These are phyloP conservation scores for Gambusia yucatana DNA, from an alignment of 2,797 vertebrate species.

Conservation along the genomic window DNA sequence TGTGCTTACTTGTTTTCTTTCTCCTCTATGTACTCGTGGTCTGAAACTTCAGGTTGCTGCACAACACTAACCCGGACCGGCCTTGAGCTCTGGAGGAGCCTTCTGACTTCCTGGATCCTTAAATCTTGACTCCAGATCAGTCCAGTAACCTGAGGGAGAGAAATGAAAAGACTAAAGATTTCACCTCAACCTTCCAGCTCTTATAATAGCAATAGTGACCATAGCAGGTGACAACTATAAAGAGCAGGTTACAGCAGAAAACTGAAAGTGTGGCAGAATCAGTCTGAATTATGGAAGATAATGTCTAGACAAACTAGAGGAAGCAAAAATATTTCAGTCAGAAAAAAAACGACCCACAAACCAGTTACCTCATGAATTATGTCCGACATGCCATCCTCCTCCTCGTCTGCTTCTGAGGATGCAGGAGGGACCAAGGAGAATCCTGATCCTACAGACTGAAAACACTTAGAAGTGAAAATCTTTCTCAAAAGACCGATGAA, in stretches of 20 bases:
- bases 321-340: background rate
- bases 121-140: slow-evolving; percentile 97
- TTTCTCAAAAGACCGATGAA: background rate
- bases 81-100: slow-evolving; percentile 94
- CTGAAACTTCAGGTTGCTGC: slow-evolving; percentile 94
- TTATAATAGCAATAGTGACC: no score
- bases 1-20: slow-evolving; percentile 93
- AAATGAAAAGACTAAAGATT: background rate
- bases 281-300: background rate
- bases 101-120: slow-evolving; percentile 92
- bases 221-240: no score
- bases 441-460: slow-evolving; percentile 84
- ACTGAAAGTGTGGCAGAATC: no score
- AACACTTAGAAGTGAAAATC: slow-evolving; percentile 4
- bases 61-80: slow-evolving; percentile 93
- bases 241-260: no score
- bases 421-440: slow-evolving; percentile 88
- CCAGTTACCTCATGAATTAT: slow-evolving; percentile 91
- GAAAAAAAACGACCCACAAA: background rate
- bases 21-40: slow-evolving; percentile 98
- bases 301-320: background rate
- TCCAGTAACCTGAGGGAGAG: slow-evolving; percentile 81
- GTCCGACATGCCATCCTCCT: slow-evolving; percentile 98
- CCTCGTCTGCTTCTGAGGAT: slow-evolving; percentile 90
- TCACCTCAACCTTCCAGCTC: background rate